A percentile compares a stretch with the other conserved stretches of the same genome.
Conservation (phyloP, 2,113 vertebrate species). For the Rhizomys pruinosus region DNA sequence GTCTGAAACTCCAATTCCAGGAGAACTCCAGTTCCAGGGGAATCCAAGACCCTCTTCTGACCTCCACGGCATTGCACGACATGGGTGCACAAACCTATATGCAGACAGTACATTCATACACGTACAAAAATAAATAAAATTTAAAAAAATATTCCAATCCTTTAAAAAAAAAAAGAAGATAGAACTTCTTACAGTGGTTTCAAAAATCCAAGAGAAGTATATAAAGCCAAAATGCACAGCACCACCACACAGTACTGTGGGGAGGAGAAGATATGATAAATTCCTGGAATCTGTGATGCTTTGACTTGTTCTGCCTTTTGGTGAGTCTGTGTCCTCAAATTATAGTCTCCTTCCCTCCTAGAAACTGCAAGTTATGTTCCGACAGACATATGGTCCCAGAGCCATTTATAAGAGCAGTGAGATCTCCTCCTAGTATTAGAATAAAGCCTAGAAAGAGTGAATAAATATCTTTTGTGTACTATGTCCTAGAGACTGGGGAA, state of each 20-base stretch:
- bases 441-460: not conserved
- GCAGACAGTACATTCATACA: too few species aligned
- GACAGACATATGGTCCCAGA: not conserved
- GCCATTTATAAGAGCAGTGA: not conserved
- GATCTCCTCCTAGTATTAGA: not conserved
- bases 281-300: not conserved
- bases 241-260: rapidly evolving
- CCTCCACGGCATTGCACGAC: too few species aligned
- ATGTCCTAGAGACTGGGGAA: not conserved
- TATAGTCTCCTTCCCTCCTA: not conserved
- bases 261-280: not conserved
- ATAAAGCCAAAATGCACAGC: not conserved
- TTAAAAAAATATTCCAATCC: too few species aligned
- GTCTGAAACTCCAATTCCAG: too few species aligned
- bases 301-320: not conserved
- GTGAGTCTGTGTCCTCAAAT: not conserved
- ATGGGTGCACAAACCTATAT: too few species aligned
- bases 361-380: not conserved
- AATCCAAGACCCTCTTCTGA: too few species aligned
- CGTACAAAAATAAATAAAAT: too few species aligned
- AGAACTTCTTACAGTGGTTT: slow-evolving; percentile 21
- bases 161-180: too few species aligned
- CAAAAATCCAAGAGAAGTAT: not conserved
- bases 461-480: not conserved
- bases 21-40: too few species aligned